Base-by-base conservation (phyloP, 2,797 vertebrate genomes). In the Falco biarmicus region DNA sequence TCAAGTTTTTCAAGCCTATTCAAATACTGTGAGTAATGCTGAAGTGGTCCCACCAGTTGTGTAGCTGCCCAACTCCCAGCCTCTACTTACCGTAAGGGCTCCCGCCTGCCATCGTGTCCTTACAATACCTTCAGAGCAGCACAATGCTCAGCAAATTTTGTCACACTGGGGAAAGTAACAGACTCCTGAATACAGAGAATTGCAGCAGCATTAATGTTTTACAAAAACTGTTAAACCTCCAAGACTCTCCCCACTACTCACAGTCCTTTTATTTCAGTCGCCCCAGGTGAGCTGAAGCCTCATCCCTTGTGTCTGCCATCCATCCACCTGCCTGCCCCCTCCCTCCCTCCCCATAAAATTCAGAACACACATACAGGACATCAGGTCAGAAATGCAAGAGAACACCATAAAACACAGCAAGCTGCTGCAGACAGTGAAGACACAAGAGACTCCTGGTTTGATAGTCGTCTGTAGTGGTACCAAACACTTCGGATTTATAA, bases 41-140 rank as follows among this genome's bases (percentile, higher is more conserved):
- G 4, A 53, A 43, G 48, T 6, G 26, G 60, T 75, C 19, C 53
- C 24, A 37, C 18, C 2, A 1, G 5, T 73, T 24, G 14, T 10
- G 9, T 11, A 56, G 45, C 37, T 45, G 37, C 17, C 10, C 13
- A 41, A 24, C 43, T 29, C 6, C 8, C 11, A 26, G 34, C 13
- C 19, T 66, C 17, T 14, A 41, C 11, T 19, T 31, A 29, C 1
- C 5, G 0, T 13, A 43, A n/a, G 41, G 50, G 29, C 65, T 45
- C n/a, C 20, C 19, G 48, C 37, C 18, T 21, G 37, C 41, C 53
- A 45, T 34, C 31, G 13, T 14, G 65, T 24, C 43, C 43, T n/a
- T 28, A 10, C 21, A 2, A 20, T 18, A n/a, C 11, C 51, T 76
- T 65, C 51, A 32, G 24, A 73, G 48, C 3, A 43, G 34, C 34